phyloP scores from a whole-genome alignment of 2,113 vertebrate species.

The Cranoglanis bouderius region DNA sequence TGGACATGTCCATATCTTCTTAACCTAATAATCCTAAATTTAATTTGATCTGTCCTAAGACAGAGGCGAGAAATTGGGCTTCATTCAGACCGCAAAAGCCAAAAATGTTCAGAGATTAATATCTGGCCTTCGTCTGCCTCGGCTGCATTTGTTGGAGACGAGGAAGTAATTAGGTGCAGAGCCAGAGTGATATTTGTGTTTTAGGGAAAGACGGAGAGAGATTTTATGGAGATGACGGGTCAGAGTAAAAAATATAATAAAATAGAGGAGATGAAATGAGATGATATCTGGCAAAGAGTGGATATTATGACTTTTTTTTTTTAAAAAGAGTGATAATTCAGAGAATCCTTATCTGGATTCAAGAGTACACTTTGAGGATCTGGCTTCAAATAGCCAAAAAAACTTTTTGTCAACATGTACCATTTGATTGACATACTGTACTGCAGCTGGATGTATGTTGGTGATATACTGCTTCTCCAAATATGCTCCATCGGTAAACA shows the following conservation, averaged over 20 bases:
- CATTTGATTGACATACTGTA: neutral
- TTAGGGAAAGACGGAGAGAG: neutral
- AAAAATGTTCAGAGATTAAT: slow-evolving; percentile 32
- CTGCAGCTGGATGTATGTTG: neutral
- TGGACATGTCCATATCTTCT: slow-evolving; percentile 46
- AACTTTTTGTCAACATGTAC: neutral
- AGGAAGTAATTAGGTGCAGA: slow-evolving; percentile 18
- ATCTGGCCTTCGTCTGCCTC: neutral
- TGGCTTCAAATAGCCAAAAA: neutral
- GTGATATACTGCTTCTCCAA: neutral
- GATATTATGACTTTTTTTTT: neutral
- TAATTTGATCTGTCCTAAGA: slow-evolving; percentile 37
- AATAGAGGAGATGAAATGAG: neutral
- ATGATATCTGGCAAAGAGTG: neutral
- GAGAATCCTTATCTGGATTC: neutral
- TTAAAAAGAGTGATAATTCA: neutral
- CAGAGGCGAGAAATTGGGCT: neutral
- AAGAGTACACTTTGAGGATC: neutral
- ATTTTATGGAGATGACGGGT: neutral
- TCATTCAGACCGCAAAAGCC: slow-evolving; percentile 12
- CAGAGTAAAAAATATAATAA: neutral
- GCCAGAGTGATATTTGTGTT: neutral
- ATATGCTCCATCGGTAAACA: slow-evolving; percentile 16
- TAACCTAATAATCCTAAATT: slow-evolving; percentile 51
- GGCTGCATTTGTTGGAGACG: slow-evolving; percentile 1